Base-by-base conservation (phyloP, 2,113 vertebrate species). In the Notarius lentiginosus region DNA sequence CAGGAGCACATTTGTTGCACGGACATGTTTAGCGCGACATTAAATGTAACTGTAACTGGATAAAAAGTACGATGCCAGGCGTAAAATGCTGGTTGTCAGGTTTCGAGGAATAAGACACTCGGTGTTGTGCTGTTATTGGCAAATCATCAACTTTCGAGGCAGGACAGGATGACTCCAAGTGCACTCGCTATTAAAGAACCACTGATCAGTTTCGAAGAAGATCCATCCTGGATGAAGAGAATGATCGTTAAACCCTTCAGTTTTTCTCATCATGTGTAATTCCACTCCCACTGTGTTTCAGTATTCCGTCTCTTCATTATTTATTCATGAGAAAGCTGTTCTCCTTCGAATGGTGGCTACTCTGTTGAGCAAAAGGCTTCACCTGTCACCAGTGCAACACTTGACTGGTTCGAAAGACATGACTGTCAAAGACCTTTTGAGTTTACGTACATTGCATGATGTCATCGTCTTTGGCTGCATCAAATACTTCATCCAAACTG, bases 311-410 rank as follows among this genome's bases (percentile, higher is more conserved):
- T 24, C 66, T 76, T 84, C 75, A 84, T 88, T 49, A 84, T 88
- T 88, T 81, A 86, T 86, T 90, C 81, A 84, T 90, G 61, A 80
- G 53, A 63, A 88, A 86, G 76, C 89, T 82, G 87, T 86, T 11
- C 83, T 14, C 53, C 47, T 12, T 27, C 22, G 30, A 77, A 84
- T 82, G 51, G 41, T 30, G n/a, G 63, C 82, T 75, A 60, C 70
- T 68, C 72, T 82, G 17, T 61, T 68, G 11, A 75, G 24, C 24
- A 87, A 2, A 9, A 7, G 0, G 7, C 24, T 60, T 60, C 34
- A 58, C 22, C 47, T 60, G 60, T 68, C 70, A 34, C 79, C 82
- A 81, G 73, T 84, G 77, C 47, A 84, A n/a, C 66, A 56, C n/a
- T 14, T 5, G 27, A 79, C 75, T 55, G 12, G 51, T 27, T 53